Base-by-base conservation (phyloP, 2,797 vertebrate genomes). In the Chromis chromis region DNA sequence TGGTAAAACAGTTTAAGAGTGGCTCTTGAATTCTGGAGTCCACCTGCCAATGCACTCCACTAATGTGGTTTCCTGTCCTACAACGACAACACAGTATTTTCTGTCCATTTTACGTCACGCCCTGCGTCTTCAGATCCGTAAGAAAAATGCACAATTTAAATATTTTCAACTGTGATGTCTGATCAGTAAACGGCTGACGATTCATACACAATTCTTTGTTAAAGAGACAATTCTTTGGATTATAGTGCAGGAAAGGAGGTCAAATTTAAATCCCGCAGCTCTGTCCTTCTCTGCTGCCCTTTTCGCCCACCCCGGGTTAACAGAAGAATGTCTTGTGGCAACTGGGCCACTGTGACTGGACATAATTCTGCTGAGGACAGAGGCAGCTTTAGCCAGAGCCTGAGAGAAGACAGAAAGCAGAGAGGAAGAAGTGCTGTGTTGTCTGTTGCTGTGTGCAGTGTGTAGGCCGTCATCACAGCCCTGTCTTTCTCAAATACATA, bases 301-400 rank as follows among this genome's bases (percentile, higher is more conserved):
- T 25, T 76, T 78, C 85, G 44, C 90, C 91, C 88, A 88, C 88
- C 61, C 22, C 4, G 78, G 81, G 86, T 79, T 86, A 82, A 81
- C 83, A 40, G 46, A 81, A 85, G 89, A 92, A 94, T 90, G 90
- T 64, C 79, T 79, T 70, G 65, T 75, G 74, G 86, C 71, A 58
- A 76, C 76, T 48, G 48, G 73, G 74, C 76, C 60, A 27, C 82
- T 89, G 82, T 91, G 89, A 92, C 86, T 79, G 87, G 83, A 87
- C 83, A 76, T 57, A 78, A 81, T 72, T 88, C 69, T 46, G 78
- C 78, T 79, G 80, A 88, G 81, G 69, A 81, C 7, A 82, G 72
- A 70, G 40, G 46, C 44, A 11, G 62, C 53, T 31, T 42, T 25
- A 67, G 57, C 64, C 63, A 72, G 50, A 80, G 39, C 28, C 56